Base-by-base conservation (phyloP, 2,113 vertebrate genomes). In the Ia io region DNA sequence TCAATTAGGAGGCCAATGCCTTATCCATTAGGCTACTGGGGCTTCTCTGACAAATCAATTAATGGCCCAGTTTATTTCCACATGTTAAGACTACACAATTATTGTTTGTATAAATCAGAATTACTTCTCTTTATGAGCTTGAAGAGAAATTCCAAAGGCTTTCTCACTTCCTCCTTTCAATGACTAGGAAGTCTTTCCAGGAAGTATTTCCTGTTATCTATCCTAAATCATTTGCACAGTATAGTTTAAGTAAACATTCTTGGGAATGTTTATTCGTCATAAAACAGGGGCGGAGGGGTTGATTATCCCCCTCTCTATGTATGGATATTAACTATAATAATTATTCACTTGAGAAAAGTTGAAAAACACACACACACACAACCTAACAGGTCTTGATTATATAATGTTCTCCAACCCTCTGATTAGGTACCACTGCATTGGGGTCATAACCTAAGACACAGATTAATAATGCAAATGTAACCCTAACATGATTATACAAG, bases 11-110 rank as follows among this genome's bases (percentile, higher is more conserved):
- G 97, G 98, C 98, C 97, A 98, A 96, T 98, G 98, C 98, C 98
- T 98, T 98, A 98, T 98, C 98, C 98, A 98, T 98, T 98, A 98
- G 98, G 98, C 98, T 97, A 97, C 97, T 97, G 97, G 97, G 95
- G 96, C 97, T 97, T 53, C 85, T 89, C n/a, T n/a, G n/a, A n/a
- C n/a, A n/a, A n/a, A 44, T 49, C 14, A 83, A 83, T 49, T 84
- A 65, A 71, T 3, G 30, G 28, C 37, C 44, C 40, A 65, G 20
- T 73, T 84, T n/a, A 73, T 84, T 84, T 93, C n/a, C 49, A 88
- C 82, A 63, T 16, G 35, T 93, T 42, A 70, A 59, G 32, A 78
- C 10, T 44, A 91, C 13, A 84, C 17, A 91, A 92, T 23, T 61
- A 71, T 0, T 71, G 9, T 53, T 92, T 63, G 20, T 44, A 47